Percentiles rank a stretch among this genome's conserved stretches.
These are phyloP conservation scores for cattle (Bos taurus) DNA, from an alignment of 2,113 vertebrate genomes.

Conservation along the genomic window DNA sequence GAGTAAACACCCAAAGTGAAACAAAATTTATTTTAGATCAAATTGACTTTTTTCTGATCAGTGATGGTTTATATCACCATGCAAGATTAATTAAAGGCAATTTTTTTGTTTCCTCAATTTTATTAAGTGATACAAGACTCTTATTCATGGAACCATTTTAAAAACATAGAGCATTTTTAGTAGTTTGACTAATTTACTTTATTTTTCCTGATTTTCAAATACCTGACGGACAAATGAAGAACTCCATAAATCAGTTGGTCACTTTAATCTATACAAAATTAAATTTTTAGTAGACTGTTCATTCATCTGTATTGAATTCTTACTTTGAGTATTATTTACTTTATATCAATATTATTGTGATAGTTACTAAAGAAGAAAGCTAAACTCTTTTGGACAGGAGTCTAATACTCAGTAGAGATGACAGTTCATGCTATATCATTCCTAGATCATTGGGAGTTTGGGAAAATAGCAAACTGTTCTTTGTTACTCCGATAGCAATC, in stretches of 20 bases:
- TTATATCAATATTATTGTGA: background rate
- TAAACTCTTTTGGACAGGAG: background rate
- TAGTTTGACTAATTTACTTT: background rate
- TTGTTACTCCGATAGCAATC: background rate
- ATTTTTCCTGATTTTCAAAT: slow-evolving; percentile 2
- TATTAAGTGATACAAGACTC: slow-evolving; percentile 22
- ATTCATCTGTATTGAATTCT: background rate
- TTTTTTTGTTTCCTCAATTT: slow-evolving; percentile 17
- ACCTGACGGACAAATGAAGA: background rate
- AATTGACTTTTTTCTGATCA: slow-evolving; percentile 46
- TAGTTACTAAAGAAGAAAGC: background rate
- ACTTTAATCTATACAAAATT: background rate
- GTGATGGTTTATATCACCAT: background rate
- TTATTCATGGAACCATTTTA: background rate
- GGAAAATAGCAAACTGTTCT: background rate
- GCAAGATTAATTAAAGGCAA: slow-evolving; percentile 43
- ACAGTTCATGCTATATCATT: background rate
- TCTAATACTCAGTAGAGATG: background rate
- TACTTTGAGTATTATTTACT: background rate
- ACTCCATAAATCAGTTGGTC: background rate
- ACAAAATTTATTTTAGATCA: slow-evolving; percentile 58
- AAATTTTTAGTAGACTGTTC: background rate
- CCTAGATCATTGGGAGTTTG: background rate
- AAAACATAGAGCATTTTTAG: background rate
- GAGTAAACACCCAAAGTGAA: slow-evolving; percentile 59